These are phyloP conservation scores for Sclerurus mexicanus DNA, from an alignment of 2,113 vertebrate species.

Conservation along the genomic window DNA sequence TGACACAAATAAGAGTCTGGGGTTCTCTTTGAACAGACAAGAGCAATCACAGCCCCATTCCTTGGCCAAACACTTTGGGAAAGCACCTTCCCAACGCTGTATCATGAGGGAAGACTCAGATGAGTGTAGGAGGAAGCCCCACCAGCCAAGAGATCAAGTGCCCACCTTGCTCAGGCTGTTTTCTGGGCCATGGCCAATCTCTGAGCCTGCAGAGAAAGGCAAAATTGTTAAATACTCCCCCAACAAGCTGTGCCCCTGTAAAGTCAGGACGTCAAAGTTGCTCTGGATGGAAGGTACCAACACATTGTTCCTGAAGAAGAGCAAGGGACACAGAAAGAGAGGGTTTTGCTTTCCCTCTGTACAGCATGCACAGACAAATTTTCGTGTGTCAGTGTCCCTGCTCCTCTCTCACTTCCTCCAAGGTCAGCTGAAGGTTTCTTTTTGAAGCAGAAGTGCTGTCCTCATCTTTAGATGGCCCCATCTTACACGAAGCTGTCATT, in stretches of 20 bases:
- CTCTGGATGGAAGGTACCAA: background rate
- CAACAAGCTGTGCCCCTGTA: background rate
- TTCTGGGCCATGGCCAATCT: background rate
- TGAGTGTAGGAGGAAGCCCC: background rate
- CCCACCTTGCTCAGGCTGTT: background rate
- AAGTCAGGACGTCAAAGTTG: background rate
- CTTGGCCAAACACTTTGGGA: background rate
- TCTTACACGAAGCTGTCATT: background rate
- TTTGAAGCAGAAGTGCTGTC: background rate
- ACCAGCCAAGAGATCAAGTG: background rate
- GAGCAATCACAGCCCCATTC: background rate
- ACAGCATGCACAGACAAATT: background rate
- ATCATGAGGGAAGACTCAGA: background rate
- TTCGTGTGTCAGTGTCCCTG: fast-evolving
- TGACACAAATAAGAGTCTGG: background rate
- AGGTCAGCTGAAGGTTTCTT: background rate
- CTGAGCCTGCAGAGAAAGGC: background rate
- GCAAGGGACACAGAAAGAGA: fast-evolving
- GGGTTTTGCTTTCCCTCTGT: background rate
- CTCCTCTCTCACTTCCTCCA: background rate
- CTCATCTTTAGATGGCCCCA: background rate
- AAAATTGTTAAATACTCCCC: background rate
- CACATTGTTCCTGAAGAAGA: background rate
- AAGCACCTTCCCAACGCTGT: background rate
- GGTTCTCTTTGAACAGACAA: background rate